These are phyloP conservation scores for Diadophis punctatus DNA, from an alignment of 2,113 vertebrate species.

Conservation along the genomic window DNA sequence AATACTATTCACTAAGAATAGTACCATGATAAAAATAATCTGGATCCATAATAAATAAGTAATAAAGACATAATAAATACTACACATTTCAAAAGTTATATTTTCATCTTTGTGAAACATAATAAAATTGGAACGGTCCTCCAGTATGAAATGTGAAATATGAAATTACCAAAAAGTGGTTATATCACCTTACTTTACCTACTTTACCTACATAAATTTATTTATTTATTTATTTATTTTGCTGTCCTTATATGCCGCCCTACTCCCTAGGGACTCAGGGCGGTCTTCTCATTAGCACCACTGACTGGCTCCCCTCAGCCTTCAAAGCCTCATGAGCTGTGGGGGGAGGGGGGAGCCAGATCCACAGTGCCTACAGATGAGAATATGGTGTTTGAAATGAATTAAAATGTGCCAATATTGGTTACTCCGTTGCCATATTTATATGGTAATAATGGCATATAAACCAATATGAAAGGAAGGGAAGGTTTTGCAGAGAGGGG, in stretches of 20 bases:
- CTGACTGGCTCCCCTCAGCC: not conserved
- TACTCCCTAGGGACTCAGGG: no score
- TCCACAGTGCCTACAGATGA: not conserved
- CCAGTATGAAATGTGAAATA: not conserved
- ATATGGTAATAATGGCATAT: no score
- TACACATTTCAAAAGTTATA: not conserved
- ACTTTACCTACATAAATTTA: no score
- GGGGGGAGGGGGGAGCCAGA: not conserved
- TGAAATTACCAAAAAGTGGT: not conserved
- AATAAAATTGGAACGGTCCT: not conserved
- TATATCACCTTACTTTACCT: constrained; percentile 21
- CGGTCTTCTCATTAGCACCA: not conserved
- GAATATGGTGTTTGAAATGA: not conserved
- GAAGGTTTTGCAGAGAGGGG: not conserved
- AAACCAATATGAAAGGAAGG: not conserved
- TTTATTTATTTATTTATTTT: no score
- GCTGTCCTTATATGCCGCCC: no score
- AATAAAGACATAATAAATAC: no score
- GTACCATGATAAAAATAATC: not conserved
- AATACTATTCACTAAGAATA: not conserved
- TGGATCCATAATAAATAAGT: not conserved
- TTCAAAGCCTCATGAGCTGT: not conserved
- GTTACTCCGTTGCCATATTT: not conserved
- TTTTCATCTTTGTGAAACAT: not conserved
- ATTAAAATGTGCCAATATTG: not conserved